Base-by-base conservation (phyloP, 1,140 invertebrate genomes). In the Bombyx mori region DNA sequence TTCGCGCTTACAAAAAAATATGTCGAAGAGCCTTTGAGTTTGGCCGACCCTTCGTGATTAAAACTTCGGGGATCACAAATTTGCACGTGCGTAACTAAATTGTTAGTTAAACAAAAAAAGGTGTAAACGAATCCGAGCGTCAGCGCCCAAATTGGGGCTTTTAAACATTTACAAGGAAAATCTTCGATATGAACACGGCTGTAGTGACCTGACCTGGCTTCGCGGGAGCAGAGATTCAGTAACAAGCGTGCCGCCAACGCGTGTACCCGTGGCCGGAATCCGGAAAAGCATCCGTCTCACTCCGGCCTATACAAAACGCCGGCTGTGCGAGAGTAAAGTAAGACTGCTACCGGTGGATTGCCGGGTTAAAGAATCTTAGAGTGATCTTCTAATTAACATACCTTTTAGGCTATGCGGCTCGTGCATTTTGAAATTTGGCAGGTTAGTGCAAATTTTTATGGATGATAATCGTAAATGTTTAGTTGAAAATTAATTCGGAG, bases 241-340 rank as follows among this genome's bases (percentile, higher is more conserved):
- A 62, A 68, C 67, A 46, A 65, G 65, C 69, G 69, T 65, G 64
- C 61, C 60, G 67, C 67, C 66, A 57, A 55, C 60, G 65, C 62
- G 42, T 60, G 69, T 64, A 69, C 65, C 26, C 57, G 63, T 58
- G 57, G 50, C 53, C 50, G 42, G 5, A 18, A 52, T 48, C 62
- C 48, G 54, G 56, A 42, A 53, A 54, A 60, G 71, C 58, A 47
- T 61, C 69, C 71, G 53, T 73, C 75, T 74, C 72, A 65, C 66
- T 75, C 73, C 62, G 64, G 60, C 76, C 65, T 71, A 71, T 69
- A 66, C 49, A 61, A 64, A 60, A 60, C 68, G 71, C 61, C 65
- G 62, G 49, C 60, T 62, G 77, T 77, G 73, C 62, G 75, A 79
- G 69, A 71, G 71, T 68, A 70, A 75, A 68, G 62, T 58, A 68